Evolutionary conservation across 2,888 invertebrate species (phyloP).

Genomic region (Timema podura): DNA sequence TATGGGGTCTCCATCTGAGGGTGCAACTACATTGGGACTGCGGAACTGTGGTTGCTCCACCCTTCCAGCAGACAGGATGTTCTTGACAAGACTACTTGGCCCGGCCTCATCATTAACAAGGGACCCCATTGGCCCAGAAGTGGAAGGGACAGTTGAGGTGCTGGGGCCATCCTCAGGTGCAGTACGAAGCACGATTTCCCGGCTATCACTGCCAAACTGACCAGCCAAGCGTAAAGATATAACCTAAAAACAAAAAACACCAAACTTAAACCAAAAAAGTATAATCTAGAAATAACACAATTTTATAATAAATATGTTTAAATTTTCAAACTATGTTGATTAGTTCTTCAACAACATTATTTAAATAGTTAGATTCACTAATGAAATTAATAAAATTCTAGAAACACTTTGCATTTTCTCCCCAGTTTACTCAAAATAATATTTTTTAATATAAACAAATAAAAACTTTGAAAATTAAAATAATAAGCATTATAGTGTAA

Average conservation of each 20-base stretch:
- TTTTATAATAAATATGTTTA: too few relatives aligned
- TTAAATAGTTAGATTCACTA: too few relatives aligned
- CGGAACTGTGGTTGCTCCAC: constrained; percentile 38
- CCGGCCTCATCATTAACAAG: constrained; percentile 17
- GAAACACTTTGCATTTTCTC: too few relatives aligned
- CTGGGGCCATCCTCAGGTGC: constrained; percentile 41
- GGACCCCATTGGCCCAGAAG: constrained; percentile 15
- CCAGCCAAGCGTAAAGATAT: constrained; percentile 64
- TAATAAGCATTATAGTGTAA: not conserved
- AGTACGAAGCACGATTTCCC: constrained; percentile 64
- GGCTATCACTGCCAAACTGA: constrained; percentile 61
- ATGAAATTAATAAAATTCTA: too few relatives aligned
- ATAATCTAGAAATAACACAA: not conserved
- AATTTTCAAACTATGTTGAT: too few relatives aligned
- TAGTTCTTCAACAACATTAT: too few relatives aligned
- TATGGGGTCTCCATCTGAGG: constrained; percentile 69
- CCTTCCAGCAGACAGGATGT: constrained; percentile 20
- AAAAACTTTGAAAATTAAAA: not conserved
- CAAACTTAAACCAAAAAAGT: not conserved
- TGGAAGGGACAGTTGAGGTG: constrained; percentile 31
- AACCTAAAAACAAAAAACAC: constrained; percentile 43
- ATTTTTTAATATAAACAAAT: not conserved
- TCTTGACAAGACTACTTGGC: constrained; percentile 18
- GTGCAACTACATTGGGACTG: constrained; percentile 81
- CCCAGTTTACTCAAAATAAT: not conserved